A percentile compares a stretch with the other conserved stretches of the same genome.
These are phyloP conservation scores for Podarcis siculus DNA, from an alignment of 2,797 vertebrate genomes.

Conservation along the genomic window DNA sequence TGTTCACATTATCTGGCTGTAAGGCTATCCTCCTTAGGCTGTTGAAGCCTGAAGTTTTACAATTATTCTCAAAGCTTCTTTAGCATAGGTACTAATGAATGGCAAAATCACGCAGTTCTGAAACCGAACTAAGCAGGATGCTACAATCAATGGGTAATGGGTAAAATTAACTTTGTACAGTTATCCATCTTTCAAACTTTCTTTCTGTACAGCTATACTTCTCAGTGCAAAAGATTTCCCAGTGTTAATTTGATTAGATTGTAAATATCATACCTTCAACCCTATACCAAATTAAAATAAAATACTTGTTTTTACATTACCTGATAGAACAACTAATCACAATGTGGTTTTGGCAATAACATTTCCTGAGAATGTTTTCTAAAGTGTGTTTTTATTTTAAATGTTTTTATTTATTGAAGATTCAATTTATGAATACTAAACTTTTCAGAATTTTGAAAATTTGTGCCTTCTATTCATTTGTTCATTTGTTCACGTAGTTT, in stretches of 20 bases:
- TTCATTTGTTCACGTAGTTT: not conserved
- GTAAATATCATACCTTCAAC: not conserved
- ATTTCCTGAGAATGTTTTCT: not conserved
- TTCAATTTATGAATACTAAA: not conserved
- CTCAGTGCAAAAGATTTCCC: not conserved
- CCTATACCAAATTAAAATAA: not conserved
- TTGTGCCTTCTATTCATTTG: not conserved
- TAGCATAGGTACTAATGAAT: constrained; percentile 44
- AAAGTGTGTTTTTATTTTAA: not conserved
- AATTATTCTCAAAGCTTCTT: constrained; percentile 45
- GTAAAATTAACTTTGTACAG: not conserved
- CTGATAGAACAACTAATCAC: not conserved
- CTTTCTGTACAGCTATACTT: not conserved
- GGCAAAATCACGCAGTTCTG: not conserved
- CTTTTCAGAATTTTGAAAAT: not conserved
- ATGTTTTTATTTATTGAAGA: not conserved
- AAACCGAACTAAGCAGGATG: constrained; percentile 47
- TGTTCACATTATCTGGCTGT: constrained; percentile 67
- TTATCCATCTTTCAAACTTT: not conserved
- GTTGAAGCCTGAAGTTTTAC: constrained; percentile 49
- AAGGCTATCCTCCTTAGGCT: constrained; percentile 48
- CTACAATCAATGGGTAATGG: not conserved
- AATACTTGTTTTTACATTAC: not conserved
- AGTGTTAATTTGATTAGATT: not conserved
- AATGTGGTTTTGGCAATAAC: not conserved